These are phyloP conservation scores for Polyommatus icarus DNA, from an alignment of 2,888 invertebrate genomes.

Conservation along the genomic window DNA sequence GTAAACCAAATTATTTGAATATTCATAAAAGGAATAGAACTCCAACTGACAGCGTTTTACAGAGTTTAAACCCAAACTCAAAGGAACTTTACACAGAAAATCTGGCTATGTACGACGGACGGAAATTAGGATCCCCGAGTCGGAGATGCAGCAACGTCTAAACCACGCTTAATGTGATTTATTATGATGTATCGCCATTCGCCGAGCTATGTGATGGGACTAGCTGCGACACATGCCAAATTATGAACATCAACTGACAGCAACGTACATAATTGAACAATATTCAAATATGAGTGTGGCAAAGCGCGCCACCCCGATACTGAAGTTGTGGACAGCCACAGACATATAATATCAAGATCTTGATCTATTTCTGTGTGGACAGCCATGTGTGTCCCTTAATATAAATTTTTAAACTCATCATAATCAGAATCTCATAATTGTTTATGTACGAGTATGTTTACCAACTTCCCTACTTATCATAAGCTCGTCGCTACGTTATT, in stretches of 20 bases:
- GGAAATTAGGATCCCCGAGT: background rate
- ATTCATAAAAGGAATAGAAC: background rate
- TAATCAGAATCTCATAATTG: no score
- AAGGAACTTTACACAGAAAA: background rate
- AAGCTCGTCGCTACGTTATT: no score
- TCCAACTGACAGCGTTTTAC: background rate
- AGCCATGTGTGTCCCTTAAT: no score
- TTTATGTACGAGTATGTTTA: no score
- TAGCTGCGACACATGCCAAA: background rate
- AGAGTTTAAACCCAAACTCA: background rate
- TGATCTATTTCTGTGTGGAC: no score
- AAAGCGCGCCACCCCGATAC: no score
- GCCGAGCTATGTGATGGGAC: slow-evolving; percentile 34
- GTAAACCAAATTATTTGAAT: background rate
- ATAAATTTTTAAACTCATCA: no score
- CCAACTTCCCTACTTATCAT: no score
- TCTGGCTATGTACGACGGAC: background rate
- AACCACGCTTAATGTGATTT: slow-evolving; percentile 58
- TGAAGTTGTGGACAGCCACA: no score
- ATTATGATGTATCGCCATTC: slow-evolving; percentile 62
- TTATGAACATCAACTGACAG: background rate
- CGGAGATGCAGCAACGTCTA: slow-evolving; percentile 5
- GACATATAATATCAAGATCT: no score
- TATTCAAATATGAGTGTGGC: no score
- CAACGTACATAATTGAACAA: no score